Conservation (phyloP, 2,888 invertebrate genomes). For the Pogonocherus hispidulus region DNA sequence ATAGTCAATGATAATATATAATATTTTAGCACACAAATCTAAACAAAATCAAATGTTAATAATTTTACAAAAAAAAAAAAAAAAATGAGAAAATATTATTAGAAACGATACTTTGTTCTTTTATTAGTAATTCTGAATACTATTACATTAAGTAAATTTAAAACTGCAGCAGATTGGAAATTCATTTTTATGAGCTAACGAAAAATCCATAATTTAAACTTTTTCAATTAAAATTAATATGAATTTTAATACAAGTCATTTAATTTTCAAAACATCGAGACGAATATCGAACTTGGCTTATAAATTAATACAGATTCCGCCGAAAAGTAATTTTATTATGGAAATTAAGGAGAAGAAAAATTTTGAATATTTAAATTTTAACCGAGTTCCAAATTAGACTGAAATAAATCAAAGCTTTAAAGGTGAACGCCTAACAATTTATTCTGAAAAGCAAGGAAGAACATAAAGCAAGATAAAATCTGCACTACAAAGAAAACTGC, state of each 20-base stretch:
- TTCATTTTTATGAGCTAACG: too few species aligned
- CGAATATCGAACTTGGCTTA: constrained; percentile 17
- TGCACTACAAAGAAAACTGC: neutral
- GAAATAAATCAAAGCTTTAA: constrained; percentile 21
- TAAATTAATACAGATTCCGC: constrained; percentile 27
- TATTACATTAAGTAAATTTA: too few species aligned
- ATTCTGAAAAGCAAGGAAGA: neutral
- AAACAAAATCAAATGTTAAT: too few species aligned
- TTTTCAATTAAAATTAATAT: constrained; percentile 12
- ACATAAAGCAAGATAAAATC: neutral
- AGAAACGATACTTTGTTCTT: too few species aligned
- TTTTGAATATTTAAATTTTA: constrained; percentile 27
- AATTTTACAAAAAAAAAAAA: too few species aligned
- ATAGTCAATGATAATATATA: too few species aligned
- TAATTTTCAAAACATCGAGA: constrained; percentile 18
- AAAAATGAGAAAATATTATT: too few species aligned
- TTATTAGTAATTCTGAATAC: too few species aligned
- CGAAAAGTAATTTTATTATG: constrained; percentile 28
- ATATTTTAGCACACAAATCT: too few species aligned
- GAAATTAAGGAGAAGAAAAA: constrained; percentile 23
- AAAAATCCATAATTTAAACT: neutral
- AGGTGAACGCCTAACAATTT: neutral
- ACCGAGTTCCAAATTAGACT: constrained; percentile 19
- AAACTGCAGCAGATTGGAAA: too few species aligned
- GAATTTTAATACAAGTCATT: constrained; percentile 25